These are phyloP conservation scores for Antheraea assamensis DNA, from an alignment of 2,888 invertebrate genomes.

Conservation along the genomic window DNA sequence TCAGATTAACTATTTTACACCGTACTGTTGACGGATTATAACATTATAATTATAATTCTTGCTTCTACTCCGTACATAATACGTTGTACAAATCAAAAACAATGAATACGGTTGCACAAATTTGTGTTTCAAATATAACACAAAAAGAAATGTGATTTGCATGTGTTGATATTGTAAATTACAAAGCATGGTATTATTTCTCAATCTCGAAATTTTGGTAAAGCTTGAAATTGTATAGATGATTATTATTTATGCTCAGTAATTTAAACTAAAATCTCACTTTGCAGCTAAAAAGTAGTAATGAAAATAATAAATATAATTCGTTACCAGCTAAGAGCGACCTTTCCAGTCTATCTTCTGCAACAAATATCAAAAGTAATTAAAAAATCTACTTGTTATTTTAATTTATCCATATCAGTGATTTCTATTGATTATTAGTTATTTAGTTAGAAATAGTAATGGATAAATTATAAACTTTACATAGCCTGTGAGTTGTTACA, in stretches of 20 bases:
- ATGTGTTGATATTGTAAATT: background rate
- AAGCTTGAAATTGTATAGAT: background rate
- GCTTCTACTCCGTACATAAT: background rate
- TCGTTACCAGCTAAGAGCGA: constrained; percentile 28
- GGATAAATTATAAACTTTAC: background rate
- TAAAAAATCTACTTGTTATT: background rate
- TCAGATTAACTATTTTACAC: background rate
- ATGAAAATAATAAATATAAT: constrained; percentile 17
- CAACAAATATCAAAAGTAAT: background rate
- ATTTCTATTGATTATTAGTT: background rate
- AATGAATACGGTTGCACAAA: background rate
- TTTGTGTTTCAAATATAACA: background rate
- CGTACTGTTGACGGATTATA: background rate
- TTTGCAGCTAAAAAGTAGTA: constrained; percentile 5
- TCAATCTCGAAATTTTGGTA: too few relatives aligned
- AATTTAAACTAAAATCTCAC: background rate
- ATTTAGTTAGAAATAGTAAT: too few relatives aligned
- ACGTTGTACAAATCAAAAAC: background rate
- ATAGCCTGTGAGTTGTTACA: background rate
- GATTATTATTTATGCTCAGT: background rate
- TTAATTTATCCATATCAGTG: background rate
- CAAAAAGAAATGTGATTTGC: background rate
- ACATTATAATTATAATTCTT: background rate
- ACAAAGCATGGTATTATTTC: background rate
- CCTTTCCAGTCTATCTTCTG: background rate